Evolutionary conservation across 2,888 invertebrate genomes (phyloP).

Genomic region (Dione vanillae): DNA sequence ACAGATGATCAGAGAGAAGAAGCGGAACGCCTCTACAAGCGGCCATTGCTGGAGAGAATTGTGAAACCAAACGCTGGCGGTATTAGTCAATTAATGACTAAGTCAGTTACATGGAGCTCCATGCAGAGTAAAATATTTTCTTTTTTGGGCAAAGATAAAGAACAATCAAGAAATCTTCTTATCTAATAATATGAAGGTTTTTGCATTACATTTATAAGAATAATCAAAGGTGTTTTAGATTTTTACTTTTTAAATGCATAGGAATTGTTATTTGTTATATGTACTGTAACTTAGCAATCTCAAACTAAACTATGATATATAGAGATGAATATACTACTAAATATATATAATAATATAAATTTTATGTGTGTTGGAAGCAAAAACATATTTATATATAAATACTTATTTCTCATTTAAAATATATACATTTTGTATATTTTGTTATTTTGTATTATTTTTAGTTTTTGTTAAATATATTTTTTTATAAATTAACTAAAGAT

Average conservation of each 20-base stretch:
- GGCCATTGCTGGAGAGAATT: constrained; percentile 84
- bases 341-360: not conserved
- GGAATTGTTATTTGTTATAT: not conserved
- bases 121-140: constrained; percentile 63
- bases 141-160: constrained; percentile 60
- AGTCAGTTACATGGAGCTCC: constrained; percentile 64
- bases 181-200: too few species aligned
- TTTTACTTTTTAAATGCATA: too few species aligned
- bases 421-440: not conserved
- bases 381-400: not conserved
- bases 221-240: too few species aligned
- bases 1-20: constrained; percentile 86
- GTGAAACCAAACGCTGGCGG: constrained; percentile 60
- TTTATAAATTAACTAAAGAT: not conserved
- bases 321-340: too few species aligned
- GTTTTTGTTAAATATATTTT: not conserved
- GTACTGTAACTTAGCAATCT: too few species aligned
- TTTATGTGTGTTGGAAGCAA: not conserved
- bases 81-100: constrained; percentile 62
- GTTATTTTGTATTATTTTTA: not conserved
- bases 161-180: constrained; percentile 58
- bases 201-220: too few species aligned
- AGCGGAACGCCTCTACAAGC: constrained; percentile 85
- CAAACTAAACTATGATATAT: too few species aligned
- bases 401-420: not conserved